A percentile compares a stretch with the other conserved stretches of the same genome.
phyloP scores from a whole-genome alignment of 2,888 invertebrate genomes.

The Nesidiocoris tenuis region DNA sequence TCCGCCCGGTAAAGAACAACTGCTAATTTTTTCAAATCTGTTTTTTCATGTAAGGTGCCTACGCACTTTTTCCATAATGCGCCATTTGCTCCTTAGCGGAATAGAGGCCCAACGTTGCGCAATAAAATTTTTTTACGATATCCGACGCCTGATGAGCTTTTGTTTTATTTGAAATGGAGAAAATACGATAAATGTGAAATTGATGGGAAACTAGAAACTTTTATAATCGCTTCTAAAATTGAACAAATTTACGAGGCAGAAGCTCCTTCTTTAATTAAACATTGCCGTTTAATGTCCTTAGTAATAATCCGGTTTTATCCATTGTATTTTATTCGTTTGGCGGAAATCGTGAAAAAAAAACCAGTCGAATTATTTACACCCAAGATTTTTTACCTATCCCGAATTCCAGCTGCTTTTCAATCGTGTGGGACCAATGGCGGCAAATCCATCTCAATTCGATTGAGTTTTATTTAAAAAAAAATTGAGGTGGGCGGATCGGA shows the following conservation, averaged over 20 bases:
- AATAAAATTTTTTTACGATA: not conserved
- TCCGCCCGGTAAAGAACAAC: not conserved
- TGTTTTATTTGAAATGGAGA: not conserved
- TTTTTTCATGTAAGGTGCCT: not conserved
- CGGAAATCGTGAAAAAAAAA: too few species aligned
- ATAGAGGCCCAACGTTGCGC: not conserved
- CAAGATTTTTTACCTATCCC: too few species aligned
- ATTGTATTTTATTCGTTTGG: too few species aligned
- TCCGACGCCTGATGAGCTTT: not conserved
- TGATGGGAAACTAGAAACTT: not conserved
- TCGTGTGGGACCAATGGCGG: too few species aligned
- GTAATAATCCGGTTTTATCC: too few species aligned
- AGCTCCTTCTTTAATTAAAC: too few species aligned
- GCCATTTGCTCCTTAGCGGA: not conserved
- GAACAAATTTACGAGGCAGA: too few species aligned
- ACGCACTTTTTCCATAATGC: not conserved
- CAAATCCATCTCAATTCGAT: not conserved
- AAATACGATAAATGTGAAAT: not conserved
- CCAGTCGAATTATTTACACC: too few species aligned
- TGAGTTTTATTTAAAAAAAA: not conserved
- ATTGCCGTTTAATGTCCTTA: too few species aligned
- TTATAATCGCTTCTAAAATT: too few species aligned
- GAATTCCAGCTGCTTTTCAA: too few species aligned
- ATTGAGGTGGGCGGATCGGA: not conserved
- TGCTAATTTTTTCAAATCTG: not conserved